These are phyloP conservation scores for Drosophila ohnishii DNA, from an alignment of 1,140 invertebrate species.

Conservation along the genomic window DNA sequence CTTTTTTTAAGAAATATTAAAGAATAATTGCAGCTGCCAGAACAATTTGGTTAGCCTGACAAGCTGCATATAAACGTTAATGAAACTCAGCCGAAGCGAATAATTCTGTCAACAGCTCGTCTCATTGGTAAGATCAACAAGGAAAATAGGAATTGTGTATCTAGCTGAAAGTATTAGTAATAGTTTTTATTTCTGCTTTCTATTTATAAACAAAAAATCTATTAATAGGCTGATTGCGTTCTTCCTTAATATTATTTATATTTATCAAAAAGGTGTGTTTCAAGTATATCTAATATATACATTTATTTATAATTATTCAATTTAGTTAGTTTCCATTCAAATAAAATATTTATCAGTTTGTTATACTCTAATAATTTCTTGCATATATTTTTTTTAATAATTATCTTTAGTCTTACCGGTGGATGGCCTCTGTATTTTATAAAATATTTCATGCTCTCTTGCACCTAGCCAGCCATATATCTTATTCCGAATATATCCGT, in stretches of 20 bases:
- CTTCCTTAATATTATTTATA: neutral
- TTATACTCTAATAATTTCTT: slow-evolving; percentile 13
- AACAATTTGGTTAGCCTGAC: neutral
- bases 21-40: neutral
- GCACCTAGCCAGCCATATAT: slow-evolving; percentile 43
- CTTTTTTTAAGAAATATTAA: too few relatives aligned
- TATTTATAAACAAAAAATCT: slow-evolving; percentile 26
- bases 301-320: neutral
- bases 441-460: slow-evolving; percentile 38
- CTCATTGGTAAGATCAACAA: slow-evolving; percentile 38
- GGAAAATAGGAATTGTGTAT: slow-evolving; percentile 28
- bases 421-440: slow-evolving; percentile 7
- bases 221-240: slow-evolving; percentile 16
- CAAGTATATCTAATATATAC: neutral
- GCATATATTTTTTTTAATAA: slow-evolving; percentile 10
- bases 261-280: neutral
- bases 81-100: slow-evolving; percentile 13
- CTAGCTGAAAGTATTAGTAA: slow-evolving; percentile 17
- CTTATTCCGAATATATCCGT: slow-evolving; percentile 25
- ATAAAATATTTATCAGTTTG: neutral
- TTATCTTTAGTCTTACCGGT: neutral
- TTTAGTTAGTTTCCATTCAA: neutral
- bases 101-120: slow-evolving; percentile 38
- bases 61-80: slow-evolving; percentile 4
- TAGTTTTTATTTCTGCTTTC: slow-evolving; percentile 23